Base-by-base conservation (phyloP, 2,113 vertebrate genomes). In the Datnioides undecimradiatus region DNA sequence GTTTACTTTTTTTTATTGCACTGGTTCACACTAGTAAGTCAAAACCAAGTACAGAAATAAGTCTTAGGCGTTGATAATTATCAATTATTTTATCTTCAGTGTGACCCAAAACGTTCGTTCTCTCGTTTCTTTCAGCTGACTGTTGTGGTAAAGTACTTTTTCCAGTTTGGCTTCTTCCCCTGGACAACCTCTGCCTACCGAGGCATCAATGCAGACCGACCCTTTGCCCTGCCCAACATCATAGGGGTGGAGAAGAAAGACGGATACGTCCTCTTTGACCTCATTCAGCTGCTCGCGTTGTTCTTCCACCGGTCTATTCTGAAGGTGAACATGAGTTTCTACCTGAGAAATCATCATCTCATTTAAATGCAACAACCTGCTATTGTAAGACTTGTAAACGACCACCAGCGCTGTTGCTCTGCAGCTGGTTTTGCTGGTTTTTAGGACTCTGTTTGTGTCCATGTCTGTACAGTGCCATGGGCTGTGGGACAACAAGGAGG, bases 131-230 rank as follows among this genome's bases (percentile, higher is more conserved):
- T 65, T 58, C 74, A 96, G 95, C 91, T 95, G 82, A 94, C 92
- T 3, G 94, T 95, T 68, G 91, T 94, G 76, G 88, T 96, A 68
- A 97, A 95, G 93, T 96, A 95, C 79, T 95, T 95, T 80, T 95
- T 91, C 60, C 93, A 95, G 93, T 95, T 95, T 77, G 96, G 96
- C 43, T 95, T 96, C 84, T 95, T 95, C 83, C 95, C 96, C 16
- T 94, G 95, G 95, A 92, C 95, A 45, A 95, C 94, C 31, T 93
- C 93, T 25, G 62, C 80, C 14, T 93, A 92, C 51, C 86, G 92
- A 31, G 95, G 95, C 66, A 90, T 95, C 83, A 91, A 79, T 2
- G 91, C 91, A 0, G 95, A 94, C 13, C 94, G 94, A 55, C 95
- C 93, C 0, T 96, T 95, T 5, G 91, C 95, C 31, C 88, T 95